Conservation (phyloP, 2,797 vertebrate genomes). For the Coendou prehensilis region DNA sequence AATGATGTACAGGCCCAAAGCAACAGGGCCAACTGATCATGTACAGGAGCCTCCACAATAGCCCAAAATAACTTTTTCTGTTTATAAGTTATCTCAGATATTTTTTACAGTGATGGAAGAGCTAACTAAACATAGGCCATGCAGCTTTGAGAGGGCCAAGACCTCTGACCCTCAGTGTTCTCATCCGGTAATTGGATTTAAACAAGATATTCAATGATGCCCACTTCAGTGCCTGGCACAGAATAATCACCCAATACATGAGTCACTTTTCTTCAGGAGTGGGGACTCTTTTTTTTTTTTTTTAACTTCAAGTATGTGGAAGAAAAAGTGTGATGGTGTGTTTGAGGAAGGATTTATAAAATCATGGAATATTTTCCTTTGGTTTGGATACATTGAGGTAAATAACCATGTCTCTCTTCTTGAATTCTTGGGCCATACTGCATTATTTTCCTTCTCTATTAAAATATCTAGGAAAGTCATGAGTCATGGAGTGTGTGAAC, state of each 20-base stretch:
- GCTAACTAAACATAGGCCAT: neutral
- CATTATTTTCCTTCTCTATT: neutral
- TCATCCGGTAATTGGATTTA: neutral
- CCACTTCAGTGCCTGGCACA: neutral
- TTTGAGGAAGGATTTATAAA: slow-evolving; percentile 57
- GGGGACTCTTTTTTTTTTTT: neutral
- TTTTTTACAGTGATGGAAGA: neutral
- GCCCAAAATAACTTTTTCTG: neutral
- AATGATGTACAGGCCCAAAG: neutral
- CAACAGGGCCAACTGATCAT: neutral
- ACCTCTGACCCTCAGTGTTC: neutral
- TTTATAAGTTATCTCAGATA: neutral
- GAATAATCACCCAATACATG: neutral
- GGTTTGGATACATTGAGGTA: neutral
- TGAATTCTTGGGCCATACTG: neutral
- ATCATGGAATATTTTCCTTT: neutral
- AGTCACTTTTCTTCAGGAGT: neutral
- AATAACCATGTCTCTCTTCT: neutral
- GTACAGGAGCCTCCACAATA: too few relatives aligned
- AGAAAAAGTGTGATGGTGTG: neutral
- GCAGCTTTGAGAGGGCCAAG: neutral
- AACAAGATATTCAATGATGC: neutral
- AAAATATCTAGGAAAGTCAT: neutral
- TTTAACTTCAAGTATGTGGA: neutral
- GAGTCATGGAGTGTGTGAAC: neutral